A percentile compares a stretch with the other conserved stretches of the same genome.
phyloP scores from a whole-genome alignment of 2,797 vertebrate species.

The Chaetophractus vellerosus region DNA sequence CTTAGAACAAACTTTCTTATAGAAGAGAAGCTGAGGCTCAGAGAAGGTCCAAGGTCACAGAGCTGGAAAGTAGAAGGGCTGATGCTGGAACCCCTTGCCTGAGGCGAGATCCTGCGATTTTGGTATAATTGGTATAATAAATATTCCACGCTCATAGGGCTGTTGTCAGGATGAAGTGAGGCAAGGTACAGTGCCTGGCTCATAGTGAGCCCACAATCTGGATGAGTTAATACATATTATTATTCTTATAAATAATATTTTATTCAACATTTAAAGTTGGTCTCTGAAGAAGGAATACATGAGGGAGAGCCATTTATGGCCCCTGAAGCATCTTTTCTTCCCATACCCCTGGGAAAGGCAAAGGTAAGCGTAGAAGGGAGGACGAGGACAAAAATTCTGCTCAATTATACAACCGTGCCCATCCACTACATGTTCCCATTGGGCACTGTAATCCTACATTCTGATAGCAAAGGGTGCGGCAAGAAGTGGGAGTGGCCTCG shows the following conservation, averaged over 20 bases:
- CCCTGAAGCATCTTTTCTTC: not conserved
- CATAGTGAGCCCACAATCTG: not conserved
- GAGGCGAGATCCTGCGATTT: no score
- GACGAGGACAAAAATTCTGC: not conserved
- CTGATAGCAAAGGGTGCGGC: not conserved
- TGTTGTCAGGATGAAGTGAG: not conserved
- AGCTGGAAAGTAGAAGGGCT: accelerated
- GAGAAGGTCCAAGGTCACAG: not conserved
- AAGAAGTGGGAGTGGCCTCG: not conserved
- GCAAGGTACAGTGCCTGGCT: not conserved
- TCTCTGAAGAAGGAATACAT: not conserved
- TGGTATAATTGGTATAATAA: not conserved
- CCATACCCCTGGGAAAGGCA: not conserved
- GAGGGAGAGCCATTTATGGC: not conserved
- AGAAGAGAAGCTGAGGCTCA: not conserved
- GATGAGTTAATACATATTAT: not conserved
- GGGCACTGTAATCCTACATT: not conserved
- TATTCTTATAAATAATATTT: not conserved
- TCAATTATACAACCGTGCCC: accelerated
- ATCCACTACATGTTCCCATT: not conserved
- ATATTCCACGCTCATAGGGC: not conserved
- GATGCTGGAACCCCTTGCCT: not conserved
- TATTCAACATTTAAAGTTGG: not conserved
- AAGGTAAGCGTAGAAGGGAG: not conserved
- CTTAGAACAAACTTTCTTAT: not conserved